Base-by-base conservation (phyloP, 2,113 vertebrate genomes). In the Tichodroma muraria region DNA sequence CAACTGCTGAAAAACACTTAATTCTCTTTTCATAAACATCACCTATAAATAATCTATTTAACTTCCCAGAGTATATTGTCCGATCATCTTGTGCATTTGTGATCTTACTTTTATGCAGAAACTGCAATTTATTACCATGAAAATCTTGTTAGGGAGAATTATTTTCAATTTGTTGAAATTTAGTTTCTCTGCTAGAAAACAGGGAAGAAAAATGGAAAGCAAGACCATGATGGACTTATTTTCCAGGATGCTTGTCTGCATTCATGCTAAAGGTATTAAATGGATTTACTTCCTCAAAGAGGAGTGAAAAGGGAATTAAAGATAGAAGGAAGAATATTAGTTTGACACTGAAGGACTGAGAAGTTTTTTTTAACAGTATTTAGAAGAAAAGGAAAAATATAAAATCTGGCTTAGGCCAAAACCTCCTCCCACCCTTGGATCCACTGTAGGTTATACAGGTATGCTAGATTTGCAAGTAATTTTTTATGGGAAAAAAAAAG, bases 251-350 rank as follows among this genome's bases (percentile, higher is more conserved):
- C 27, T 93, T 86, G 65, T 80, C 57, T 86, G 54, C 56, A 82
- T 94, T 92, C 49, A 72, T 5, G 57, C 44, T 42, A 92, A 87
- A 50, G 49, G 66, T 87, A 94, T 93, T 95, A 95, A 90, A 85
- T 70, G 44, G 80, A 97, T 97, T 97, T 95, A 84, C 18, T 81
- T 65, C 59, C 85, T 97, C 93, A 94, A 94, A 97, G 45, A 54
- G 30, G n/a, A 93, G 65, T 69, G 91, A 69, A 84, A 93, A 96
- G 52, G n/a, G 72, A 71, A 44, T 81, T 89, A 90, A 45, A 95
- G 61, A 94, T 94, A 93, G 97, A 97, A 97, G 30, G 35, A 85
- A 25, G n/a, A 86, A 80, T 77, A 92, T 90, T 60, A 94, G 49
- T 65, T 91, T 84, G 78, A 94, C 56, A 93, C 47, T 76, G 68